Base-by-base conservation (phyloP, 2,888 invertebrate genomes). In the Xanthorhoe spadicearia region DNA sequence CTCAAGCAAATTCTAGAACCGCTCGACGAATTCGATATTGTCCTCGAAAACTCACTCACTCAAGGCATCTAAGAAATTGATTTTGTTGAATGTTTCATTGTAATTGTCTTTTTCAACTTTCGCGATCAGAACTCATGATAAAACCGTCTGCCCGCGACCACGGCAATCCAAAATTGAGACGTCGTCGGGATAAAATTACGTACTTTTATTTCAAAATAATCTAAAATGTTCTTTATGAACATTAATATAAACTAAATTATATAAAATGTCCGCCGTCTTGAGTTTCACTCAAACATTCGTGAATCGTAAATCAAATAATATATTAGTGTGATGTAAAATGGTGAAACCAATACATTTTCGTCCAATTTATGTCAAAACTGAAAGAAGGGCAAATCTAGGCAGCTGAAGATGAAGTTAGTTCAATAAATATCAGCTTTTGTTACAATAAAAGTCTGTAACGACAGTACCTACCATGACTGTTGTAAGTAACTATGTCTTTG, bases 1-100 rank as follows among this genome's bases (percentile, higher is more conserved):
- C 95, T 99, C 66, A 94, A 97, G 73, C 97, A 98, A 91, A 98
- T 98, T 83, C 94, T 99, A 53, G 96, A 97, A 81, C 97, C 98
- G 15, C 94, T 99, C 49, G 97, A 97, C 82, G 98, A 98, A 84
- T 96, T 97, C 80, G 97, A 98, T 79, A 97, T 97, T 73, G 96
- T 97, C 64, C 93, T 97, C 64, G 97, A 97, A 88, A 97, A 97
- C 84, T 97, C 97, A 61, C 95, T 98, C 66, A 97, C 97, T 43
- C 93, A 93, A 81, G 93, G 93, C 78, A 93, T 93, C 77, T 93
- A 79, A 65, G 13, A 32, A 32, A 32, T 32, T 7, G 3, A 10
- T 10, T 38, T 38, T 10, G 10, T 43, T 43, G 38, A 10, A 13
- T 13, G 13, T 43, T 43, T 46, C n/a, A n/a, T 13, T 2, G 46